Evolutionary conservation across 1,140 invertebrate species (phyloP), one percentile per base, ranked within the genome.

Genomic region (Diploscapter pachys): DNA sequence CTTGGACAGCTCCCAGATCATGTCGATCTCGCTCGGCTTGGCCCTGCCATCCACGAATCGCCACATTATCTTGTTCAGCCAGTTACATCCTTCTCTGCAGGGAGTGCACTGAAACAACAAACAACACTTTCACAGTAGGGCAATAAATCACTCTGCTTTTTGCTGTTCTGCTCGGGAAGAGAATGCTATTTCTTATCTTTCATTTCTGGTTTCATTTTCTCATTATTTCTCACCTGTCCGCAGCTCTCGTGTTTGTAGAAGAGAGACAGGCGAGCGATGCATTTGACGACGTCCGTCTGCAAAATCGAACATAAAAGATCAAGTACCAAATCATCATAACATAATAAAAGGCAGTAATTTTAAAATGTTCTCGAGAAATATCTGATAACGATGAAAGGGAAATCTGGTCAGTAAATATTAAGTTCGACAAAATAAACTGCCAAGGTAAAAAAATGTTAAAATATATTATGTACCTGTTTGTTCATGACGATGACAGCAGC

Each of bases 231-330:
- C 31, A 31, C 31, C 31, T 31, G 96, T 11, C 97, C 97, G 88
- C 97, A 99, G 11, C 94, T 96, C 88, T 99, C 97, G 86, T 99
- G 97, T 86, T 98, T 98, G 87, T 99, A 99, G 88, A 99, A 99
- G 85, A 93, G 92, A 79, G 95, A 94, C 51, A 99, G 90, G 62
- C 97, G 90, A 31, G 93, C 92, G 84, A 99, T 99, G 3, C 96
- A 97, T 86, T 94, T 93, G 71, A 99, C 92, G 73, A 99, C 91
- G 88, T 99, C 96, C 0, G 94, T 59, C 72, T 72, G 61, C 8
- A 72, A 71, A 68, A 9, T 9, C 11, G 86, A 55, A 8, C 5
- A 55, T 52, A 6, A 50, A 53, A 53, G 53, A 6, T 59, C 31
- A 31, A 31, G 31, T 1, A 31, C 1, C 31, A 31, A 31, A 31